Evolutionary conservation across 2,888 invertebrate species (phyloP).

Genomic region (Heteromurus nitidus): DNA sequence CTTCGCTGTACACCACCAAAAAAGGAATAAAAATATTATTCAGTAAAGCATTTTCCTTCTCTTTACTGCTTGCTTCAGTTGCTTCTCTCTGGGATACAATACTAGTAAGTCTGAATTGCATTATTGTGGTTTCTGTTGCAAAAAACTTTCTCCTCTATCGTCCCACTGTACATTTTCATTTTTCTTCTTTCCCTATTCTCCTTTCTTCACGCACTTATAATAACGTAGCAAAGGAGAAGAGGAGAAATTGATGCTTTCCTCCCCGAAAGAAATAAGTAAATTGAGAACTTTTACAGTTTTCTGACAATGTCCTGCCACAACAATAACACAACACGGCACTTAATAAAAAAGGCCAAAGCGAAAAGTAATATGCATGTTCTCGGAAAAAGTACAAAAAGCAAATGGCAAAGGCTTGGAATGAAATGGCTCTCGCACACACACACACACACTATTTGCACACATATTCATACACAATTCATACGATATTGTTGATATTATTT

Average conservation of each 20-base stretch:
- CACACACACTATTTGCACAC: too few relatives aligned
- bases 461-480: too few relatives aligned
- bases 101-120: too few relatives aligned
- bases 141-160: background rate
- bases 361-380: background rate
- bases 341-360: constrained; percentile 34
- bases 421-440: background rate
- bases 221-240: background rate
- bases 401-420: background rate
- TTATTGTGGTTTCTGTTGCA: constrained; percentile 9
- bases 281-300: constrained; percentile 29
- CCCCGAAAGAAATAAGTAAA: background rate
- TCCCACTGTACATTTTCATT: background rate
- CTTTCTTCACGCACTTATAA: background rate
- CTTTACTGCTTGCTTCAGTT: constrained; percentile 27
- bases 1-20: background rate
- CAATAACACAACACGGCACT: constrained; percentile 25
- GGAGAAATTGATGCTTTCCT: constrained; percentile 1
- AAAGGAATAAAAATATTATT: constrained; percentile 25
- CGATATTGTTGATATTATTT: background rate
- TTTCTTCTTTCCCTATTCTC: too few relatives aligned
- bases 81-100: background rate
- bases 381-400: background rate
- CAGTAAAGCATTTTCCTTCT: constrained; percentile 15
- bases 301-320: constrained; percentile 38